Conservation (phyloP, 2,888 invertebrate species). For the Aphodius granarius region DNA sequence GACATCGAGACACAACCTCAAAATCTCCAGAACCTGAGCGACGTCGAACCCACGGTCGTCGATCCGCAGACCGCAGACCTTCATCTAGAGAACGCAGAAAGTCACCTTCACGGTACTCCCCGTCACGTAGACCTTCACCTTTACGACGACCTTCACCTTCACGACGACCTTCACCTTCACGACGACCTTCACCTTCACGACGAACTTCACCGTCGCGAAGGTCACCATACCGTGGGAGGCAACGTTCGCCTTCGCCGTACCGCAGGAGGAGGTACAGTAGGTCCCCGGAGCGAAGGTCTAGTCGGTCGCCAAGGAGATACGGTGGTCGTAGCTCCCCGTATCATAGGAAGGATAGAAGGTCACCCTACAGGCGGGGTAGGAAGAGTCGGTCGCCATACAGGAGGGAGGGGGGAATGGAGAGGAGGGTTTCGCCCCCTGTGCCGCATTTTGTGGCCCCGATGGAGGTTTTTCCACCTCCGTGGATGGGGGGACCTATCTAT, state of each 20-base stretch:
- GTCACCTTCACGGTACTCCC: background rate
- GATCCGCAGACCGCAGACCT: background rate
- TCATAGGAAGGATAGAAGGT: background rate
- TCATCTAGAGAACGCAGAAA: background rate
- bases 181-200: background rate
- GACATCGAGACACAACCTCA: background rate
- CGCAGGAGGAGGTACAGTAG: background rate
- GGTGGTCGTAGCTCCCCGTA: background rate
- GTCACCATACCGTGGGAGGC: too few species aligned
- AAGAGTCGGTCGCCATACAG: background rate
- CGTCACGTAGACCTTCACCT: background rate
- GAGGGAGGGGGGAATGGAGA: background rate
- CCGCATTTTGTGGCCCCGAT: background rate
- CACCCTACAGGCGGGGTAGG: background rate
- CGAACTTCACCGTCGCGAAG: background rate
- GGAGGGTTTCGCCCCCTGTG: too few species aligned
- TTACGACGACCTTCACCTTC: background rate
- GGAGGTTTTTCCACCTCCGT: background rate
- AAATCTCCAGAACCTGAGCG: background rate
- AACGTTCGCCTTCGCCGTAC: background rate
- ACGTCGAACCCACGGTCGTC: background rate
- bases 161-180: background rate
- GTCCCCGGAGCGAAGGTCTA: background rate
- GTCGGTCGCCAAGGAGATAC: background rate
- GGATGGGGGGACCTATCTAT: background rate